A percentile compares a stretch with the other conserved stretches of the same genome.
Evolutionary conservation across 2,113 vertebrate species (phyloP).

Genomic region (Nibea albiflora): DNA sequence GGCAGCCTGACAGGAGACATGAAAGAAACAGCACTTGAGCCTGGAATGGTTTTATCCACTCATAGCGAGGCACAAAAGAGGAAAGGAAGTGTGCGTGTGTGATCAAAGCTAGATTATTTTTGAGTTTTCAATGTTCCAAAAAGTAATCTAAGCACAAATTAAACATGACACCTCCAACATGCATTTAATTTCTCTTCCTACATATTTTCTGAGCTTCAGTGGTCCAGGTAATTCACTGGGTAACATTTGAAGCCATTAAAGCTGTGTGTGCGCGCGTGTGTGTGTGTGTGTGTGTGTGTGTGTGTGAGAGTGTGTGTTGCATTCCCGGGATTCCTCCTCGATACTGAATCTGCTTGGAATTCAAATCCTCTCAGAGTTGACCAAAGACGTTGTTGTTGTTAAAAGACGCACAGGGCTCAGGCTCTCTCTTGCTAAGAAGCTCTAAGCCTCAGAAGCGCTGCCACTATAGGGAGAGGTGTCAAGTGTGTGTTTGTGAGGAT

Average conservation of each 20-base stretch:
- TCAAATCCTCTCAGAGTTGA: constrained; percentile 52
- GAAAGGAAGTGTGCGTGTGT: not conserved
- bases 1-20: constrained; percentile 87
- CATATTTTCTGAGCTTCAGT: constrained; percentile 18
- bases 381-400: not conserved
- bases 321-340: constrained; percentile 39
- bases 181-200: not conserved
- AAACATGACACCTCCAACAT: not conserved
- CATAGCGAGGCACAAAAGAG: not conserved
- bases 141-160: not conserved
- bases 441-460: not conserved
- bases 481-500: not conserved
- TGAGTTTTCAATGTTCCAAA: not conserved
- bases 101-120: constrained; percentile 14
- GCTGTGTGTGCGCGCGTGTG: not conserved
- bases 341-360: constrained; percentile 57
- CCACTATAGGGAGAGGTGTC: not conserved
- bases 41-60: not conserved
- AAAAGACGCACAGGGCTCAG: not conserved
- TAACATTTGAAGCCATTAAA: constrained; percentile 16
- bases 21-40: constrained; percentile 30
- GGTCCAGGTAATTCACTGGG: constrained; percentile 28
- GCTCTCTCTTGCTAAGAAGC: not conserved
- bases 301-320: not conserved
- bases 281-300: too few species aligned